Percentiles rank a stretch among this genome's conserved stretches.
Evolutionary conservation across 2,113 vertebrate genomes (phyloP).

Genomic region (Forbesichthys papilliferus): DNA sequence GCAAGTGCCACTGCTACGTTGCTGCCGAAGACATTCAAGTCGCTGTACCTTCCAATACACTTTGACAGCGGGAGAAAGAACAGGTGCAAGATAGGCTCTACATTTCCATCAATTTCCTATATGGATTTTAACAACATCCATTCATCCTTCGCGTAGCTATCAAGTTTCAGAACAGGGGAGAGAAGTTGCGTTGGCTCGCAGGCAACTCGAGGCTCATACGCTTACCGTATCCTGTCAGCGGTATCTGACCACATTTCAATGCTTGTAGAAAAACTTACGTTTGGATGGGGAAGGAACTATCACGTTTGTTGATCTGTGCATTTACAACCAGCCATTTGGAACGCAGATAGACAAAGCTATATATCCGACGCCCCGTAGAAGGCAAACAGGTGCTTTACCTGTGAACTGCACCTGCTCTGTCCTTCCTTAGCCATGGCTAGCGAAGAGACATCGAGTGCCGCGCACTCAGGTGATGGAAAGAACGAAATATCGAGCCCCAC

Average conservation of each 20-base stretch:
- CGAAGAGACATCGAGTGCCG: constrained; percentile 56
- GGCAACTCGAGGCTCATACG: constrained; percentile 41
- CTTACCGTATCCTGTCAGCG: constrained; percentile 8
- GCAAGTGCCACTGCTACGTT: constrained; percentile 62
- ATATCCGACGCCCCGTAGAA: constrained; percentile 36
- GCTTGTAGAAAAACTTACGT: not conserved
- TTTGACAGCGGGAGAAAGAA: constrained; percentile 24
- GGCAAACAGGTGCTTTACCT: constrained; percentile 81
- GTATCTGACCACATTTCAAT: constrained; percentile 13
- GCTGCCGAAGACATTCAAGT: constrained; percentile 41
- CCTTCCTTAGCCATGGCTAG: constrained; percentile 69
- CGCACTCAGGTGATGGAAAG: constrained; percentile 45
- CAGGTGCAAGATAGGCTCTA: constrained; percentile 10
- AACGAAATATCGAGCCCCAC: constrained; percentile 53
- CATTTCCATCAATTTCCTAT: constrained; percentile 24
- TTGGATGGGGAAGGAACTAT: constrained; percentile 59
- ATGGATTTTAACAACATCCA: constrained; percentile 35
- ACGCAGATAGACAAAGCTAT: constrained; percentile 30
- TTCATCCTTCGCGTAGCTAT: constrained; percentile 45
- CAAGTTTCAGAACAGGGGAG: constrained; percentile 68
- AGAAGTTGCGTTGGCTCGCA: constrained; percentile 33
- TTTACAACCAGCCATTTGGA: constrained; percentile 45
- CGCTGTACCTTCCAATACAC: constrained; percentile 27
- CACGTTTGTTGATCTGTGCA: constrained; percentile 32
- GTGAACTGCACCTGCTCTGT: constrained; percentile 65